Evolutionary conservation across 2,888 invertebrate species (phyloP).

Genomic region (Lepidonotus clava): DNA sequence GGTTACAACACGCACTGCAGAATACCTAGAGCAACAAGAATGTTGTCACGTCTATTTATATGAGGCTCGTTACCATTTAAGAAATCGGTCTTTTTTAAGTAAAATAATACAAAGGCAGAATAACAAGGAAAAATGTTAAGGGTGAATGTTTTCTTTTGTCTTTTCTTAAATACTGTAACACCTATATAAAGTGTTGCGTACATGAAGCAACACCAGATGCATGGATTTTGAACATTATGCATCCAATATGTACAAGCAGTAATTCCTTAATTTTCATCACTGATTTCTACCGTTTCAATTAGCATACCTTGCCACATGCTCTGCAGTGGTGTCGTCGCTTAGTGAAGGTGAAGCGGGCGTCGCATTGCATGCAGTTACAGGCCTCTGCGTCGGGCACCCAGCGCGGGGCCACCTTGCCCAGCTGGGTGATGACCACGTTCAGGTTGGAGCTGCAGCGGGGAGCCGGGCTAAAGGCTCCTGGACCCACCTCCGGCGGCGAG

Average conservation of each 20-base stretch:
- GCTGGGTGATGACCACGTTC: constrained; percentile 66
- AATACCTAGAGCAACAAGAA: constrained; percentile 85
- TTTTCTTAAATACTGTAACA: too few species aligned
- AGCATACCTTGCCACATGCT: constrained; percentile 89
- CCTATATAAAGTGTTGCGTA: too few species aligned
- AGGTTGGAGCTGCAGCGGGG: constrained; percentile 63
- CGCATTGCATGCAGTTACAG: constrained; percentile 90
- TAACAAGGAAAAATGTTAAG: too few species aligned
- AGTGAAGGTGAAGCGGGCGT: constrained; percentile 89
- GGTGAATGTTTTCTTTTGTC: too few species aligned
- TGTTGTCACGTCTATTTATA: neutral
- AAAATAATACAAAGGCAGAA: too few species aligned
- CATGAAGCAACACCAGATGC: too few species aligned
- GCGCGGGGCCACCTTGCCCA: constrained; percentile 89
- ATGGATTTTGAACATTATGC: too few species aligned
- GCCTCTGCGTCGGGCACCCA: constrained; percentile 94
- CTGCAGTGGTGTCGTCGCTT: constrained; percentile 91
- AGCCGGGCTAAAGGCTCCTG: constrained; percentile 53
- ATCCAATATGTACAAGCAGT: too few species aligned
- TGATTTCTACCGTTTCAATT: too few species aligned
- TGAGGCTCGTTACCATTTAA: neutral
- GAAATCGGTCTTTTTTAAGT: too few species aligned
- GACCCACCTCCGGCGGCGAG: constrained; percentile 50
- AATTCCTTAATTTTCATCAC: too few species aligned
- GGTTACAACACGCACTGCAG: constrained; percentile 89